These are phyloP conservation scores for Myotis davidii DNA, from an alignment of 2,113 vertebrate species.

Conservation along the genomic window DNA sequence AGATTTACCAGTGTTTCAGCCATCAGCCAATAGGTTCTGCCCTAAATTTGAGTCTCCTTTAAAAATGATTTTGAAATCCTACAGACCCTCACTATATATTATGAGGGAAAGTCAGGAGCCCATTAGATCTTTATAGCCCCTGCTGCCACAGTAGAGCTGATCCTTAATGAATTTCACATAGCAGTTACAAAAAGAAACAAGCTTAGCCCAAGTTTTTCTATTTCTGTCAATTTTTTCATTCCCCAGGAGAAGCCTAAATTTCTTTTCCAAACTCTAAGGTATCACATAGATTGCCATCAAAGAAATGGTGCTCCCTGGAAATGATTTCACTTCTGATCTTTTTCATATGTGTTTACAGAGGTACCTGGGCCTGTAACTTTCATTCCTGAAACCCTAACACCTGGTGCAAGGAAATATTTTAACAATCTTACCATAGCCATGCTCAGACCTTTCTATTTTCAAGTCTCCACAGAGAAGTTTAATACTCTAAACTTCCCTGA, in stretches of 20 bases:
- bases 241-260: neutral
- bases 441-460: neutral
- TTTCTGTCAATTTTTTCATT: neutral
- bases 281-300: neutral
- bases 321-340: constrained; percentile 25
- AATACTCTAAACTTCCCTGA: neutral
- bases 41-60: constrained; percentile 30
- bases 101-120: neutral
- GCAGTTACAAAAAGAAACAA: constrained; percentile 33
- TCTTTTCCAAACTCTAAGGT: constrained; percentile 22
- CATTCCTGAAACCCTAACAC: constrained; percentile 40
- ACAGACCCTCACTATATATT: neutral
- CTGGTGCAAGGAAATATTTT: constrained; percentile 14
- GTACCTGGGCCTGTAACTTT: neutral
- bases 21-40: neutral
- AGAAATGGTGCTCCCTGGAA: constrained; percentile 24
- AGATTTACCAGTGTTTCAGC: constrained; percentile 48
- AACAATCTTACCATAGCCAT: neutral
- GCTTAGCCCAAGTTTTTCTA: neutral
- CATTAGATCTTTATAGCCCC: neutral
- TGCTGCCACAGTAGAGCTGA: neutral
- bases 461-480: neutral
- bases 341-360: constrained; percentile 52
- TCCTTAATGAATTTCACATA: constrained; percentile 44
- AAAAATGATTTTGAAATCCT: neutral